Percentiles rank a stretch among this genome's conserved stretches.
These are phyloP conservation scores for Nautilus pompilius DNA, from an alignment of 1,140 invertebrate genomes.

Conservation along the genomic window DNA sequence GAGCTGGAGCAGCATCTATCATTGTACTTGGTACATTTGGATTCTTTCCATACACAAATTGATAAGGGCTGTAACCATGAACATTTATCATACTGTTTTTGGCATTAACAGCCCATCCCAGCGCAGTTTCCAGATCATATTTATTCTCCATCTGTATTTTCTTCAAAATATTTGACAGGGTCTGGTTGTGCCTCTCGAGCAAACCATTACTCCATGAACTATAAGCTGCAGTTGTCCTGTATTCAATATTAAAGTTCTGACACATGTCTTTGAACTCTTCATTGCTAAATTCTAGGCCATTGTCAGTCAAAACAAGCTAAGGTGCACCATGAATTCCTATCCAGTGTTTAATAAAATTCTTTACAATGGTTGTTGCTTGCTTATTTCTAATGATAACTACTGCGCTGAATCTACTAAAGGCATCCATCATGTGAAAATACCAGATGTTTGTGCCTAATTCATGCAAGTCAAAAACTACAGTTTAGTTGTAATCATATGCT, in stretches of 20 bases:
- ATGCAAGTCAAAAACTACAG: slow-evolving; percentile 18
- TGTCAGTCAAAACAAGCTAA: slow-evolving; percentile 7
- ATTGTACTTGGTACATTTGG: slow-evolving; percentile 14
- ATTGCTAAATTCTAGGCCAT: slow-evolving; percentile 15
- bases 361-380: slow-evolving; percentile 7
- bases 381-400: slow-evolving; percentile 11
- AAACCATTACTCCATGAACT: slow-evolving; percentile 20
- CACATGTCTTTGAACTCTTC: slow-evolving; percentile 11
- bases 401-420: slow-evolving; percentile 16
- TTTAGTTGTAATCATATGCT: slow-evolving; percentile 21
- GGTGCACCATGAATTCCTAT: slow-evolving; percentile 11
- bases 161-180: slow-evolving; percentile 12
- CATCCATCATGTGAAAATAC: slow-evolving; percentile 16
- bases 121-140: slow-evolving; percentile 7
- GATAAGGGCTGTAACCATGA: slow-evolving; percentile 9
- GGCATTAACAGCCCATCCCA: not conserved
- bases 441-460: slow-evolving; percentile 10
- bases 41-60: slow-evolving; percentile 12
- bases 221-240: slow-evolving; percentile 19
- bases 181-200: slow-evolving; percentile 18
- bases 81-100: slow-evolving; percentile 1
- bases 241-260: slow-evolving; percentile 22
- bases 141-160: slow-evolving; percentile 14
- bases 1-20: slow-evolving; percentile 11
- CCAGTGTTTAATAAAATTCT: slow-evolving; percentile 12